Base-by-base conservation (phyloP, 2,888 invertebrate genomes). In the Andrena flavipes region DNA sequence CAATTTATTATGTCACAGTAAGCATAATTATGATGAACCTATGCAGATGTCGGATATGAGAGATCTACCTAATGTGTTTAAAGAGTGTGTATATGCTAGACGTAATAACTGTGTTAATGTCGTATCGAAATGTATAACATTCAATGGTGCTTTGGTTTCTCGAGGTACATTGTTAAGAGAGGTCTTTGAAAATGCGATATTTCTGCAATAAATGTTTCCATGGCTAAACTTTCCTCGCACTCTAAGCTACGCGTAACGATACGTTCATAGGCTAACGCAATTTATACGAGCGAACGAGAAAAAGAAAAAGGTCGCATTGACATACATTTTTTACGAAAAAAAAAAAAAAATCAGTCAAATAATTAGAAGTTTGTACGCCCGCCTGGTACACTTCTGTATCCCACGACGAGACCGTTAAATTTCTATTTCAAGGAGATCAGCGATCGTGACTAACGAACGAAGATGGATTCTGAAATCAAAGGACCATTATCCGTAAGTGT, bases 21-120 rank as follows among this genome's bases (percentile, higher is more conserved):
- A 80, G 60, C 51, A 68, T 76, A 75, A 65, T 64, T 84, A 83
- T 68, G 70, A 80, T 76, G 59, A 77, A 80, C 59, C 72, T 85
- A 85, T 79, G 85, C 85, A 84, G 78, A 83, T 88, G 85, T 87
- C 87, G 30, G 75, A 87, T 74, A 84, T 81, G 88, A 89, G 88
- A 91, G 87, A 91, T 89, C 88, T 90, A 91, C 84, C 88, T 88
- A 89, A 90, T 90, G 91, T 91, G 91, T 91, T 91, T 91, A 81
- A 90, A 85, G 83, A 78, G 68, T 60, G 83, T 87, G 84, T 86
- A 82, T 71, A 85, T 79, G 82, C 80, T 88, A 85, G 68, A 73
- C 26, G 59, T 80, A 84, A 51, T 82, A 74, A 77, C 59, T 65
- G 56, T 80, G 67, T 63, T 81, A 82, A 73, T 82, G 73, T 77